Percentiles rank a stretch among this genome's conserved stretches.
These are phyloP conservation scores for Malaclemys terrapin DNA, from an alignment of 2,113 vertebrate genomes.

Conservation along the genomic window DNA sequence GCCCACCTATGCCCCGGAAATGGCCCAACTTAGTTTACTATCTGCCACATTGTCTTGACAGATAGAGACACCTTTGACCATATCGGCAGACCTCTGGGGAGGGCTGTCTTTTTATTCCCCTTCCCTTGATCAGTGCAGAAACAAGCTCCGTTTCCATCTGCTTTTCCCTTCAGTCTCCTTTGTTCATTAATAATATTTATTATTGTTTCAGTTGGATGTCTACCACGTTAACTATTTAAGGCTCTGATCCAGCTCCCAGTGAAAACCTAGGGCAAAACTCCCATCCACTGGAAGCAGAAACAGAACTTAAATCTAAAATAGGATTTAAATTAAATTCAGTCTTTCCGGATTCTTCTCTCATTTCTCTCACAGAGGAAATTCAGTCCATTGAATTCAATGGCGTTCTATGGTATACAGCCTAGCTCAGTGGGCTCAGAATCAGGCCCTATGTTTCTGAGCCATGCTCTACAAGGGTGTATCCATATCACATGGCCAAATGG, in stretches of 20 bases:
- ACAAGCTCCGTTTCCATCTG: slow-evolving; percentile 2
- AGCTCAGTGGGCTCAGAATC: background rate
- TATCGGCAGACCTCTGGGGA: slow-evolving; percentile 32
- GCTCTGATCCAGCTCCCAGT: background rate
- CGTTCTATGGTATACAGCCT: background rate
- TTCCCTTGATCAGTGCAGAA: background rate
- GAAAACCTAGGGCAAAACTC: background rate
- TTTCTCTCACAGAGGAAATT: background rate
- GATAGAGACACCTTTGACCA: slow-evolving; percentile 54
- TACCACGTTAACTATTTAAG: slow-evolving; percentile 22
- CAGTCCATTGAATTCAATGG: background rate
- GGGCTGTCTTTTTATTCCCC: slow-evolving; percentile 20
- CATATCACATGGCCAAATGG: background rate
- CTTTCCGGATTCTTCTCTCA: background rate
- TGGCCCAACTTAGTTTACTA: slow-evolving; percentile 54
- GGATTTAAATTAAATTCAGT: background rate
- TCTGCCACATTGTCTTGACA: slow-evolving; percentile 55
- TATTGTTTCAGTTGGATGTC: slow-evolving; percentile 32
- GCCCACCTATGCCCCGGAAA: slow-evolving; percentile 54
- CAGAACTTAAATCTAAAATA: background rate
- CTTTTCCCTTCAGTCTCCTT: background rate
- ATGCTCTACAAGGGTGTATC: background rate
- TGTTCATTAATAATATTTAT: slow-evolving; percentile 44
- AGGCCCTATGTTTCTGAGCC: background rate
- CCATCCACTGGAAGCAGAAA: background rate